Evolutionary conservation across 2,797 vertebrate species (phyloP), one percentile per base, ranked within the genome.

Genomic region (Xenopus petersii): DNA sequence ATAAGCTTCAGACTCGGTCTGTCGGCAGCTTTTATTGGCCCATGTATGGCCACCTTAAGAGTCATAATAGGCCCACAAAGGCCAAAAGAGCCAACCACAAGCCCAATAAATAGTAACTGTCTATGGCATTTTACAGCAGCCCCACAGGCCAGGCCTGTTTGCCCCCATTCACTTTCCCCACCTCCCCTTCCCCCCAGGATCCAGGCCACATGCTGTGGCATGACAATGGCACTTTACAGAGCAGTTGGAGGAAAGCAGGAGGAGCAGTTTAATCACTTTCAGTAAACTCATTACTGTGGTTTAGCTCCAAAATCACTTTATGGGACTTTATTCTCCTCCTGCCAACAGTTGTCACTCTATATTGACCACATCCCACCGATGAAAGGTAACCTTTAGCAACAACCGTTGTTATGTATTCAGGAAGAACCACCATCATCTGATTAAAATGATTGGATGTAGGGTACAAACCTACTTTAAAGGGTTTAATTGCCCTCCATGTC

Each of bases 261-360:
- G 70, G 79, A 83, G 82, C 81, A 81, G 78, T 80, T 82, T 79
- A 76, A 82, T 77, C 46, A 62, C 30, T 10, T 47, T 64, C 62
- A 54, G 15, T 30, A 2, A 79, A 74, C 17, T 75, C 77, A 83
- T 79, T 73, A 76, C 73, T 72, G 77, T 86, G 85, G 83, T 83
- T 81, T 17, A 60, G 56, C 42, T 84, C 82, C 84, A 85, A 77
- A 48, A 48, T 70, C 56, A 21, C 56, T 60, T 21, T 12, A 51
- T 26, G 6, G 21, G n/a, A 26, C 10, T 47, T 55, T 47, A 15
- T 16, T 51, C 17, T 36, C 49, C 17, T 10, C 54, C 12, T 58
- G 54, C 67, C 54, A 69, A 16, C 30, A 6, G 24, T 63, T 36
- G 12, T 33, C 26, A 2, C 26, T 30, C 26, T 30, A 30, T 2